Percentiles rank a stretch among this genome's conserved stretches.
Evolutionary conservation across 2,113 vertebrate species (phyloP).

Genomic region (Taurulus bubalis): DNA sequence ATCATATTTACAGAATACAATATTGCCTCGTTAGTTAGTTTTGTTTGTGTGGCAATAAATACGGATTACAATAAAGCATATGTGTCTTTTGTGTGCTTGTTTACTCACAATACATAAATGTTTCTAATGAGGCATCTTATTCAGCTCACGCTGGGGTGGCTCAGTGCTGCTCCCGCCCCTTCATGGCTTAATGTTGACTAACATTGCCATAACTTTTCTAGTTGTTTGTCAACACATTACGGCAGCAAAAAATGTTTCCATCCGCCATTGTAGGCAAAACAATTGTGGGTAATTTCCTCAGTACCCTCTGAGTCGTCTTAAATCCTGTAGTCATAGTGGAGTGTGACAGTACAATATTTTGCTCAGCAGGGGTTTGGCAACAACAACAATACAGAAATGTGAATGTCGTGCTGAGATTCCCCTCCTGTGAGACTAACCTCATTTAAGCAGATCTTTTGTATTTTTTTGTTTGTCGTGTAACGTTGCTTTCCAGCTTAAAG

Average conservation of each 20-base stretch:
- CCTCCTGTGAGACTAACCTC: background rate
- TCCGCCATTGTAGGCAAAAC: background rate
- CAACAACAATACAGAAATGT: background rate
- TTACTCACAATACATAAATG: background rate
- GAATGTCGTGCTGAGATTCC: background rate
- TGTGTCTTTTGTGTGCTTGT: background rate
- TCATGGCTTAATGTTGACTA: background rate
- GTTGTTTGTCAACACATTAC: background rate
- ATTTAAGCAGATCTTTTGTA: background rate
- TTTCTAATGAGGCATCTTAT: background rate
- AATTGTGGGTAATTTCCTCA: background rate
- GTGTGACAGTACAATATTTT: slow-evolving; percentile 6
- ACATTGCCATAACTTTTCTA: background rate
- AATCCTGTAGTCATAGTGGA: slow-evolving; percentile 1
- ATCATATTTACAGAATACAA: background rate
- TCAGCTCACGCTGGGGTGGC: background rate
- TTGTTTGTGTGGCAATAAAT: background rate
- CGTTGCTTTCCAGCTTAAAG: background rate
- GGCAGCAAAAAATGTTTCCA: background rate
- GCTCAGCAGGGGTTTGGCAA: slow-evolving; percentile 2
- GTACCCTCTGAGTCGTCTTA: background rate
- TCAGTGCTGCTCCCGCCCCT: background rate
- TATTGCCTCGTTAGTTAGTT: background rate
- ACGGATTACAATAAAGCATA: slow-evolving; percentile 2
- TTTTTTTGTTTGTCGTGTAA: background rate